A percentile compares a stretch with the other conserved stretches of the same genome.
These are phyloP conservation scores for Batillaria attramentaria DNA, from an alignment of 1,140 invertebrate genomes.

Conservation along the genomic window DNA sequence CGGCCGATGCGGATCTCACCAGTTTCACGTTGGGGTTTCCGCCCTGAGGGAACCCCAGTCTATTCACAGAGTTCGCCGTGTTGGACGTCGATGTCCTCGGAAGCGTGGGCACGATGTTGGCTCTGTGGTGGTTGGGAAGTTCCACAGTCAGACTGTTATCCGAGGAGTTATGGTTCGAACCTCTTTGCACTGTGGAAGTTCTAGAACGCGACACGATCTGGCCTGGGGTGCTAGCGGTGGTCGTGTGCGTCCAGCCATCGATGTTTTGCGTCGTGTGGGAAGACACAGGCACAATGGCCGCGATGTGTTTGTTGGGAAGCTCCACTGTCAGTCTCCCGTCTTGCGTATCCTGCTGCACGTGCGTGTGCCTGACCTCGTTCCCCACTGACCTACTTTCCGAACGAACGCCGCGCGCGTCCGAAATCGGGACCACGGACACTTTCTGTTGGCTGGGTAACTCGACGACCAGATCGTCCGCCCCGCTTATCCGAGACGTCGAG, in stretches of 20 bases:
- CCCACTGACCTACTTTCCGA: neutral
- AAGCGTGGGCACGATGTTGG: neutral
- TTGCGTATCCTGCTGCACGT: neutral
- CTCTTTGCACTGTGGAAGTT: neutral
- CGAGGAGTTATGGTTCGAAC: neutral
- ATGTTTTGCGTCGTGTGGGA: neutral
- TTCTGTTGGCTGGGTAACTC: too few species aligned
- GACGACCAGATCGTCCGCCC: too few species aligned
- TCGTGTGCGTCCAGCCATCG: too few species aligned
- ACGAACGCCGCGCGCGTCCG: too few species aligned
- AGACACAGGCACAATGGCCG: constrained; percentile 6
- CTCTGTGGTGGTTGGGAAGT: neutral
- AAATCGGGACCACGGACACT: too few species aligned
- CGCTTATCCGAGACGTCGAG: too few species aligned
- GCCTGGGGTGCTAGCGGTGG: too few species aligned
- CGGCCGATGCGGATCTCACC: neutral
- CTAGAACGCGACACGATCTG: too few species aligned
- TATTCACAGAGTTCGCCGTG: too few species aligned
- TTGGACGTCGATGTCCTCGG: too few species aligned
- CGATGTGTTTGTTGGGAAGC: constrained; percentile 21
- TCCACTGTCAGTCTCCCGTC: neutral
- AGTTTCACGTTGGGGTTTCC: too few species aligned
- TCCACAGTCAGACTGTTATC: neutral
- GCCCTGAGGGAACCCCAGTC: too few species aligned
- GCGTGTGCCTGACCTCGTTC: neutral